Evolutionary conservation across 2,113 vertebrate species (phyloP).

Genomic region (Leucoraja erinaceus): DNA sequence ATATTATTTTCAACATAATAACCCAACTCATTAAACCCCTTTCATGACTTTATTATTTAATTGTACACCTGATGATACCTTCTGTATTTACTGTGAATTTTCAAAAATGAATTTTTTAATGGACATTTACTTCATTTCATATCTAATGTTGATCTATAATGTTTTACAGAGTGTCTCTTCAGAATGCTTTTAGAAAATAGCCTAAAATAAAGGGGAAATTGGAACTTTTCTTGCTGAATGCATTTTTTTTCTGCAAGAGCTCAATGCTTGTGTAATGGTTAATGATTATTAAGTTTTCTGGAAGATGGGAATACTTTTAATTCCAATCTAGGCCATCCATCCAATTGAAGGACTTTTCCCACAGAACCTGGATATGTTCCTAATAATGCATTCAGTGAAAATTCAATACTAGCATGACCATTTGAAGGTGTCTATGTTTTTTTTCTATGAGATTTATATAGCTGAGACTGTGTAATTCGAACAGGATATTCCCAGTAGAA

Average conservation of each 20-base stretch:
- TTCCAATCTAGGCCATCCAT: neutral
- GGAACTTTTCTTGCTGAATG: neutral
- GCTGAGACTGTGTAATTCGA: neutral
- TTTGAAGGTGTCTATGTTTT: neutral
- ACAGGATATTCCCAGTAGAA: neutral
- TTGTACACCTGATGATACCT: neutral
- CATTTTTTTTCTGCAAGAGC: too few species aligned
- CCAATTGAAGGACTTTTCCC: neutral
- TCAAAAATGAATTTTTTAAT: neutral
- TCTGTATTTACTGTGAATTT: neutral
- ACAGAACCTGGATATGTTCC: neutral
- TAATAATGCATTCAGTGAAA: neutral
- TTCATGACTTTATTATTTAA: neutral
- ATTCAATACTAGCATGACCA: neutral
- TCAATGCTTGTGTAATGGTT: neutral
- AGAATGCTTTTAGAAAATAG: neutral
- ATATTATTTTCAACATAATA: conserved; percentile 7
- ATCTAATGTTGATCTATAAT: neutral
- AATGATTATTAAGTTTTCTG: neutral
- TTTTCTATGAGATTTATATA: neutral
- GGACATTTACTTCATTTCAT: neutral
- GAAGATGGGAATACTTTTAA: neutral
- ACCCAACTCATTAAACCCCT: neutral
- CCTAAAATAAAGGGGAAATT: neutral
- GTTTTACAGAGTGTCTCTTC: neutral